Conservation (phyloP, 2,888 invertebrate genomes). For the Conomelus anceps region DNA sequence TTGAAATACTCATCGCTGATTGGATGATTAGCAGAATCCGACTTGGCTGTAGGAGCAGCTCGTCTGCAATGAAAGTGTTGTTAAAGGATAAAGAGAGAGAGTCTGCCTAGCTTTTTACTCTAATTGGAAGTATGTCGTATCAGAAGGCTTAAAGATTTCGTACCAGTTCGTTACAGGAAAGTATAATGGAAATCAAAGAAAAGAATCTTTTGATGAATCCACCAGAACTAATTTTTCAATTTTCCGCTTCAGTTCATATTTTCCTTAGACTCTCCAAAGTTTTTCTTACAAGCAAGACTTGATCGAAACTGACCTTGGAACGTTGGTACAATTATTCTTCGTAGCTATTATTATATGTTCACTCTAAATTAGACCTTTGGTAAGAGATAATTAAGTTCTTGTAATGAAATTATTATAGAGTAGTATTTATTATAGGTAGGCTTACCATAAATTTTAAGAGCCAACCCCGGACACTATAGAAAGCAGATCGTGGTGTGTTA, state of each 20-base stretch:
- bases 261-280: not conserved
- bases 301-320: not conserved
- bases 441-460: too few species aligned
- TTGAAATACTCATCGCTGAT: too few species aligned
- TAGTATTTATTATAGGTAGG: not conserved
- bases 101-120: not conserved
- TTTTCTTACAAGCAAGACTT: not conserved
- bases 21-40: too few species aligned
- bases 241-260: not conserved
- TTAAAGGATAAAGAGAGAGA: too few species aligned
- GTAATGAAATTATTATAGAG: not conserved
- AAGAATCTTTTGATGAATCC: not conserved
- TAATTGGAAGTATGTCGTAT: not conserved
- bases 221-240: not conserved
- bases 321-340: too few species aligned
- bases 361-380: not conserved
- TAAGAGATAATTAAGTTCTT: not conserved
- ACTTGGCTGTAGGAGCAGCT: too few species aligned
- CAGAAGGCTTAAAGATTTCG: too few species aligned
- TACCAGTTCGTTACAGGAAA: not conserved
- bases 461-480: too few species aligned
- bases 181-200: not conserved
- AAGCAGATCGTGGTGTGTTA: too few species aligned
- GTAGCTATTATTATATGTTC: not conserved
- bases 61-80: too few species aligned